These are phyloP conservation scores for Cariama cristata DNA, from an alignment of 2,113 vertebrate species.

Conservation along the genomic window DNA sequence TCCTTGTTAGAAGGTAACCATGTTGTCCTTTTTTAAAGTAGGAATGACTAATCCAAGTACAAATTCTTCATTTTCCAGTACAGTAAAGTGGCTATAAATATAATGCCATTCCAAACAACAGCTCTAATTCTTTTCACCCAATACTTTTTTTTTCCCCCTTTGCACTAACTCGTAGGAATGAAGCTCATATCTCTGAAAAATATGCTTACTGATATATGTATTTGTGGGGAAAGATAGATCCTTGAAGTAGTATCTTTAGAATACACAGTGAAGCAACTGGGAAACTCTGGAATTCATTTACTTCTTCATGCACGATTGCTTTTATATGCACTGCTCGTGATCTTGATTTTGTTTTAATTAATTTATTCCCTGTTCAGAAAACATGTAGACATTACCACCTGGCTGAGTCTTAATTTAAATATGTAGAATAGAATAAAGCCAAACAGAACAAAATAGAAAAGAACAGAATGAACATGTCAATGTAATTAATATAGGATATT, in stretches of 20 bases:
- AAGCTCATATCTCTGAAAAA: background rate
- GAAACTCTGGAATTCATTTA: background rate
- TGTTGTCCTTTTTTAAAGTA: background rate
- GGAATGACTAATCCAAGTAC: background rate
- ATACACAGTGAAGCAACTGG: background rate
- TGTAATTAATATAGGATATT: background rate
- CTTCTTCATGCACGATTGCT: background rate
- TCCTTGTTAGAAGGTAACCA: background rate
- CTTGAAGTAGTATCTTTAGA: background rate
- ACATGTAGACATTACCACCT: background rate
- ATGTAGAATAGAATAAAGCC: background rate
- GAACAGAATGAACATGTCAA: background rate
- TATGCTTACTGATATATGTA: background rate
- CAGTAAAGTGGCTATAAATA: background rate
- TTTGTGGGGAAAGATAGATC: background rate
- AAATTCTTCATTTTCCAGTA: background rate
- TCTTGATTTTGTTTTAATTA: constrained; percentile 18
- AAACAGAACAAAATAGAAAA: background rate
- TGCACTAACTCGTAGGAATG: background rate
- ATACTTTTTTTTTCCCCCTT: background rate
- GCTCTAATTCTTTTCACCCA: background rate
- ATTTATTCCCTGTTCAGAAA: constrained; percentile 29
- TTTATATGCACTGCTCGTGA: background rate
- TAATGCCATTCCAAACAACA: background rate
- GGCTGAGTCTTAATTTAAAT: background rate